These are phyloP conservation scores for Megalops atlanticus DNA, from an alignment of 2,113 vertebrate genomes.

Conservation along the genomic window DNA sequence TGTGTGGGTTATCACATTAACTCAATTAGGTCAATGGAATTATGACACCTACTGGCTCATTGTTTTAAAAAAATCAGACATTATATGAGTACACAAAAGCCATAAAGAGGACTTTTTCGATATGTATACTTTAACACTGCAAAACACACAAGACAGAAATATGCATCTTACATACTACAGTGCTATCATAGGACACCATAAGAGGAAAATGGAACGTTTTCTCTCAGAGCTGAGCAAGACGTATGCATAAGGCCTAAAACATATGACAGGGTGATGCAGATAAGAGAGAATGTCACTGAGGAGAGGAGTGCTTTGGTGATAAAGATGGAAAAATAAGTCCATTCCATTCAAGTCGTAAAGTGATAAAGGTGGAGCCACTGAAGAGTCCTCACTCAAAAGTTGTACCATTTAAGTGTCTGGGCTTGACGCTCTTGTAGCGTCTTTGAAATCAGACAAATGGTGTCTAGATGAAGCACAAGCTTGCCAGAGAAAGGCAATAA, in stretches of 20 bases:
- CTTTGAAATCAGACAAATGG: conserved; percentile 29
- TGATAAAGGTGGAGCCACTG: not conserved
- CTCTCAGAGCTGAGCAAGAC: not conserved
- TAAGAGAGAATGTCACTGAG: too few relatives aligned
- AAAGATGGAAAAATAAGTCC: not conserved
- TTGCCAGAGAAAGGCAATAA: conserved; percentile 16
- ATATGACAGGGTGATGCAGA: not conserved
- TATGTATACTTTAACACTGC: not conserved
- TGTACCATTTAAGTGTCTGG: conserved; percentile 1
- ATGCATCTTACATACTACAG: too few relatives aligned
- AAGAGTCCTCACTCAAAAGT: not conserved
- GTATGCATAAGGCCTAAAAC: not conserved
- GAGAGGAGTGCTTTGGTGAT: not conserved
- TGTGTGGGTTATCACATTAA: not conserved
- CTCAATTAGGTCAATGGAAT: conserved; percentile 4
- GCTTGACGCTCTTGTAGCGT: not conserved
- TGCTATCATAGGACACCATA: too few relatives aligned
- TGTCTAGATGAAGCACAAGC: conserved; percentile 6
- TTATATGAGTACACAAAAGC: not conserved
- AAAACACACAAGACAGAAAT: not conserved
- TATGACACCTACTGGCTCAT: not conserved
- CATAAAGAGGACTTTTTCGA: not conserved
- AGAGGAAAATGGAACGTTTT: not conserved
- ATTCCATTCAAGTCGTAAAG: not conserved
- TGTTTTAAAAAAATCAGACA: not conserved